phyloP scores from a whole-genome alignment of 2,888 invertebrate species.

The Drosophila glabriapex region DNA sequence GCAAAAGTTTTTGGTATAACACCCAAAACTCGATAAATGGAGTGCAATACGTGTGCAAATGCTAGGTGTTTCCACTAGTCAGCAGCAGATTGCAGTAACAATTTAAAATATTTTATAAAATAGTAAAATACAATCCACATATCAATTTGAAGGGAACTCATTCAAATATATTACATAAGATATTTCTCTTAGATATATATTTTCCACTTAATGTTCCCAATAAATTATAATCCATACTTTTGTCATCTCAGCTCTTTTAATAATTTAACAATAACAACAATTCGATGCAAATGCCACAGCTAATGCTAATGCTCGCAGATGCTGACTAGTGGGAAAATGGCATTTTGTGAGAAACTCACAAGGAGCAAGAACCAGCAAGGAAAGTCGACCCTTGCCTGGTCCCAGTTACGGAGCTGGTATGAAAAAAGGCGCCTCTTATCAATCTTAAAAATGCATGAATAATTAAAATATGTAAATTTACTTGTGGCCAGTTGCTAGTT shows the following conservation, averaged over 20 bases:
- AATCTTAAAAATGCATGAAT: slow-evolving; percentile 81
- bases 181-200: not conserved
- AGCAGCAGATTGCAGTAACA: not conserved
- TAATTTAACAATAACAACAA: slow-evolving; percentile 53
- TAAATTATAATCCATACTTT: slow-evolving; percentile 20
- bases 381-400: slow-evolving; percentile 20
- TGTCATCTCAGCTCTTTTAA: slow-evolving; percentile 43
- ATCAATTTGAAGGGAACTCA: not conserved
- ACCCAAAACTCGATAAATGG: slow-evolving; percentile 55
- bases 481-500: slow-evolving; percentile 64
- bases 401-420: slow-evolving; percentile 4
- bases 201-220: not conserved
- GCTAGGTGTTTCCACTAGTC: slow-evolving; percentile 3
- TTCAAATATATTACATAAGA: not conserved
- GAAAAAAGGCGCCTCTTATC: slow-evolving; percentile 65
- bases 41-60: slow-evolving; percentile 7
- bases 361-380: not conserved
- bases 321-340: slow-evolving; percentile 40
- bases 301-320: slow-evolving; percentile 44
- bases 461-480: slow-evolving; percentile 78
- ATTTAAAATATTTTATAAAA: not conserved
- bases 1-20: slow-evolving; percentile 58
- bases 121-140: not conserved
- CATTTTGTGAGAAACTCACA: slow-evolving; percentile 19
- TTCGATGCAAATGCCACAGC: slow-evolving; percentile 44